Evolutionary conservation across 2,113 vertebrate genomes (phyloP).

Genomic region (Varanus salvator): DNA sequence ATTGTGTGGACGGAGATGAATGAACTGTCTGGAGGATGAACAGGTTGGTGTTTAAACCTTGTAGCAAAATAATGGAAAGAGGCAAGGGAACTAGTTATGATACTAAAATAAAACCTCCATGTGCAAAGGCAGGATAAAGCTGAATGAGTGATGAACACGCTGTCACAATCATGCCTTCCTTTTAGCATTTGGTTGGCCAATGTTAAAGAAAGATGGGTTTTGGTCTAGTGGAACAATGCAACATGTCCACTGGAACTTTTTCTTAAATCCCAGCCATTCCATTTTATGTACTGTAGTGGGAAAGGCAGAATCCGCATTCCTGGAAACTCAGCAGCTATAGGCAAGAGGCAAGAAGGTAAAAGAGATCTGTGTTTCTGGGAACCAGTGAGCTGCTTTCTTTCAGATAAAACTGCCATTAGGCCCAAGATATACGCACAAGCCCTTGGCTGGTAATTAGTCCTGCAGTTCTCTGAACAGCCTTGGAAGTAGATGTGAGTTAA

Average conservation of each 20-base stretch:
- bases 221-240: neutral
- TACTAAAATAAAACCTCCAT: neutral
- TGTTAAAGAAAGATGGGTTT: neutral
- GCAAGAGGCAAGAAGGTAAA: neutral
- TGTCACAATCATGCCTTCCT: neutral
- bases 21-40: neutral
- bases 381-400: neutral
- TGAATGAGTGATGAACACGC: neutral
- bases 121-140: neutral
- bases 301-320: neutral
- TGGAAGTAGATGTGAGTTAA: neutral
- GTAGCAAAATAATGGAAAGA: neutral
- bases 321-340: neutral
- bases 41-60: neutral
- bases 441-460: conserved; percentile 7
- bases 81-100: neutral
- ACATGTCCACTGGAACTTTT: neutral
- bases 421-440: neutral
- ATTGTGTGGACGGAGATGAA: neutral
- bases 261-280: neutral
- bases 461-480: neutral
- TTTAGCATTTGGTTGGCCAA: neutral
- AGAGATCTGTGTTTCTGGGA: neutral
- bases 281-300: neutral
- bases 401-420: neutral